Evolutionary conservation across 1,140 invertebrate species (phyloP), one percentile per base, ranked within the genome.

Genomic region (Drosophila bocki): DNA sequence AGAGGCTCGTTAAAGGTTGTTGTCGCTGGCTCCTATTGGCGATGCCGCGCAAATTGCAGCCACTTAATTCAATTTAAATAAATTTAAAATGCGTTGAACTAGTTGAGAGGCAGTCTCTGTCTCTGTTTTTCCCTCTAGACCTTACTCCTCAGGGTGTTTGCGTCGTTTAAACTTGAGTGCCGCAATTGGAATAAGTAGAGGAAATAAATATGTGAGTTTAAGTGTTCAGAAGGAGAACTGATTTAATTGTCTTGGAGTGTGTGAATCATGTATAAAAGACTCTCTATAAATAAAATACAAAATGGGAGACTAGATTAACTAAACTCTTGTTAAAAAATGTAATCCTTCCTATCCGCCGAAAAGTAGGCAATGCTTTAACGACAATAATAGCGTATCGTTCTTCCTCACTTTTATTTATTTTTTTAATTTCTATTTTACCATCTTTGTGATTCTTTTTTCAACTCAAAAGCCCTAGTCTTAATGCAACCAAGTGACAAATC

Each of bases 1-100:
- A 41, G 35, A 57, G 54, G 67, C 47, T 70, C 39, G 67, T 70
- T 70, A 68, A 70, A 70, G 67, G 67, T 70, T 70, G 67, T 70
- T 72, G 67, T 72, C 67, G 69, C 69, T 71, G 53, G 57, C 68
- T 75, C 74, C 58, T 65, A 70, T 77, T 72, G 78, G 80, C 80
- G 80, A 61, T 83, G 78, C 80, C 80, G 64, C 69, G 67, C 68
- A 87, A 87, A 88, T 87, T 87, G 84, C 80, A 88, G 84, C 84
- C 84, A 87, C 88, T 87, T 87, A 87, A 87, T 87, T 87, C 84
- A 87, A 87, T 87, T 87, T 88, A 87, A 87, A 87, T 88, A 87
- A 87, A 87, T 87, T 87, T 88, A 88, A 87, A 87, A 87, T 88
- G 84, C 77, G 68, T 64, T 75, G 80, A 84, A 88, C 84, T 87